These are phyloP conservation scores for Patella caerulea DNA, from an alignment of 2,888 invertebrate species.

Conservation along the genomic window DNA sequence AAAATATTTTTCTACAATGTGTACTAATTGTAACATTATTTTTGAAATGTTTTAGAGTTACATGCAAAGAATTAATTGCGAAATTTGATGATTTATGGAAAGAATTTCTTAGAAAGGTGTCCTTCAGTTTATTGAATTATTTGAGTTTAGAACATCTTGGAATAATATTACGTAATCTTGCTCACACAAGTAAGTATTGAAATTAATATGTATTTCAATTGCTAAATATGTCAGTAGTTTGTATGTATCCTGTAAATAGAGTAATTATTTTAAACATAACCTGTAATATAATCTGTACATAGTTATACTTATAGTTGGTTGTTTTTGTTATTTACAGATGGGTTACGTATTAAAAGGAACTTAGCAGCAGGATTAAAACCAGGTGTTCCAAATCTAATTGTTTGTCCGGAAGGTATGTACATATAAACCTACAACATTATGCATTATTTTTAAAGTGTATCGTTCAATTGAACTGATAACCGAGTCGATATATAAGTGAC, in stretches of 20 bases:
- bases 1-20: too few species aligned
- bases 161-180: slow-evolving; percentile 49
- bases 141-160: slow-evolving; percentile 61
- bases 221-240: too few species aligned
- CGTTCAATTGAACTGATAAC: too few species aligned
- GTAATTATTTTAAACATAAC: too few species aligned
- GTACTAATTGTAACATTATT: too few species aligned
- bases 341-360: slow-evolving; percentile 27
- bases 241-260: too few species aligned
- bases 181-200: slow-evolving; percentile 30
- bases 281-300: too few species aligned
- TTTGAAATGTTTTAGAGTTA: not conserved
- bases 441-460: too few species aligned
- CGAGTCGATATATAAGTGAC: too few species aligned
- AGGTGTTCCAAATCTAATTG: slow-evolving; percentile 53
- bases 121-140: slow-evolving; percentile 53
- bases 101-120: slow-evolving; percentile 43
- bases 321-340: slow-evolving; percentile 29
- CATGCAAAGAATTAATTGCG: slow-evolving; percentile 26
- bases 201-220: too few species aligned
- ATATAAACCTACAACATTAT: not conserved
- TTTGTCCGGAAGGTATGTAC: slow-evolving; percentile 43
- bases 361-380: slow-evolving; percentile 39
- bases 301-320: too few species aligned
- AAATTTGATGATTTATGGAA: slow-evolving; percentile 42